Evolutionary conservation across 2,888 invertebrate genomes (phyloP), one percentile per base, ranked within the genome.

Genomic region (Branchinecta sandiegonensis): DNA sequence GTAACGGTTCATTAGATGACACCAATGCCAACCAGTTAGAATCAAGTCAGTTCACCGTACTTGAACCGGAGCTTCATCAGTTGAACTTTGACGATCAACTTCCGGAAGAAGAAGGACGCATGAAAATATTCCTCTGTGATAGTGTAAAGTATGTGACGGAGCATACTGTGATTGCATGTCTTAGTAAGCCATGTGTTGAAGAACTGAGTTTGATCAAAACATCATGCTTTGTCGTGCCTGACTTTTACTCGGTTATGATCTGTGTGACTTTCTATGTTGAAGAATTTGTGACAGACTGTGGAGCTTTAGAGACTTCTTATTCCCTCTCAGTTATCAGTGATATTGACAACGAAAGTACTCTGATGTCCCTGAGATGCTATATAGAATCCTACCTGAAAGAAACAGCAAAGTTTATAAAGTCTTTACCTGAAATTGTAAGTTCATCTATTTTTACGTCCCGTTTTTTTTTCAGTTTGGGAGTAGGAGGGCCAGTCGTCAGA

Each of bases 381-480:
- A 56, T 56, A 17, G 63, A 56, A 10, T 56, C 14, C 23, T 17
- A 56, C 23, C 63, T 56, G n/a, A 56, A 56, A 23, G 63, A 56
- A 56, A 56, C 23, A 17, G 63, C 63, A 9, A 56, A 17, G 63
- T 56, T 56, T 23, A 56, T 56, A n/a, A 56, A 10, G 10, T n/a
- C 63, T 23, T 56, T 56, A 56, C 63, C 63, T 56, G 63, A 56
- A 56, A 56, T 56, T 17, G 63, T 56, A 56, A 56, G 63, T 56
- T 23, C 3, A 23, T 37, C 5, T 37, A 37, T 5, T 37, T 23
- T 23, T 23, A 23, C 23, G 37, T 37, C 37, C 37, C 2, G 2
- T 2, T 6, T 37, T 37, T 37, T 37, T 37, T 37, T 37, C 37
- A 37, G 37, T 37, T 37, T 37, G 4, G 37, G 37, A 37, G 6